These are phyloP conservation scores for Ectemnius continuus DNA, from an alignment of 2,888 invertebrate genomes.

Conservation along the genomic window DNA sequence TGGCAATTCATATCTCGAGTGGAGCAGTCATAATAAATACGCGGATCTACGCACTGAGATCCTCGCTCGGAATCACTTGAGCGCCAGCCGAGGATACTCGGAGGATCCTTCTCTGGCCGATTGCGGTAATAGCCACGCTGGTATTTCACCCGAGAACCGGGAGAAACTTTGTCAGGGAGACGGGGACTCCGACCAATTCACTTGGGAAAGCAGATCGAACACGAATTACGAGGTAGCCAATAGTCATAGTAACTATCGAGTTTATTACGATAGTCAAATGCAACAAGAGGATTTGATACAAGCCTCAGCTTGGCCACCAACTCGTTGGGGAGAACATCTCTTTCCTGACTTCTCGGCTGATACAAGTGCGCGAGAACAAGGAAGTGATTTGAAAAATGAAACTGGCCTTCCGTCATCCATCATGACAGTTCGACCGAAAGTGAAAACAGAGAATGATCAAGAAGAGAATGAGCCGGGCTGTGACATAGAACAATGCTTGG, in stretches of 20 bases:
- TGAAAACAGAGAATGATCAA: constrained; percentile 31
- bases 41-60: constrained; percentile 44
- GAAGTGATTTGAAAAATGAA: neutral
- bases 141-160: constrained; percentile 48
- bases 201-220: constrained; percentile 37
- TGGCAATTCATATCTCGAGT: constrained; percentile 52
- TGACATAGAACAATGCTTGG: constrained; percentile 71
- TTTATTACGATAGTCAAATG: constrained; percentile 64
- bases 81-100: constrained; percentile 27
- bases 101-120: constrained; percentile 60
- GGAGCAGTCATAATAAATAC: constrained; percentile 59
- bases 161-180: constrained; percentile 35
- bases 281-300: constrained; percentile 39
- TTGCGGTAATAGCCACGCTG: constrained; percentile 64
- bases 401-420: neutral
- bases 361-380: constrained; percentile 10
- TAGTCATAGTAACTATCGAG: constrained; percentile 69
- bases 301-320: constrained; percentile 35
- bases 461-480: constrained; percentile 38
- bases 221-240: constrained; percentile 68
- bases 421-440: constrained; percentile 9
- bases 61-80: constrained; percentile 40
- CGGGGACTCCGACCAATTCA: constrained; percentile 28
- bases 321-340: constrained; percentile 36
- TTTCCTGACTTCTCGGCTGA: neutral